Conservation (phyloP, 2,113 vertebrate genomes). For the Hemiprocne comata region DNA sequence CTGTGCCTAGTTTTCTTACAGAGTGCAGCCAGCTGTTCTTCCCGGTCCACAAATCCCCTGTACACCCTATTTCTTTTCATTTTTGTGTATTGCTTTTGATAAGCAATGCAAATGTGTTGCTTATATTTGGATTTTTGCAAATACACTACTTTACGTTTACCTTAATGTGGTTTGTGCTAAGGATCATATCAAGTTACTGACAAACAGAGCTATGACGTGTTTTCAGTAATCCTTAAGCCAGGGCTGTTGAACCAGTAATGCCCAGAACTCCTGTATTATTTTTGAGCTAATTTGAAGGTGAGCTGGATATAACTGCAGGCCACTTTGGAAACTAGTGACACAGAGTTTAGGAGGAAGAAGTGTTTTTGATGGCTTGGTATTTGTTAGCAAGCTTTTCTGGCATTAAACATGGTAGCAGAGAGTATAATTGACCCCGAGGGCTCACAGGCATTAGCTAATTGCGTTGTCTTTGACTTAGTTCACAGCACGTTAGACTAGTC, state of each 20-base stretch:
- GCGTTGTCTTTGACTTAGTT: slow-evolving; percentile 40
- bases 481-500: slow-evolving; percentile 25
- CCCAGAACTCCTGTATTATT: not conserved
- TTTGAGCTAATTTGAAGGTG: not conserved
- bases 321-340: not conserved
- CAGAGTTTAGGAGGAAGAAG: not conserved
- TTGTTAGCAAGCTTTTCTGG: slow-evolving; percentile 35
- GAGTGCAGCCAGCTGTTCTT: slow-evolving; percentile 41
- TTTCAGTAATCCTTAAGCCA: not conserved
- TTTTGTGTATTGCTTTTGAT: not conserved
- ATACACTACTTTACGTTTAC: not conserved
- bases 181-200: not conserved
- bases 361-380: slow-evolving; percentile 20
- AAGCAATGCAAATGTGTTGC: not conserved
- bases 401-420: not conserved
- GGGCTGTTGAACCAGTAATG: not conserved
- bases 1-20: slow-evolving; percentile 63
- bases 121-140: slow-evolving; percentile 21
- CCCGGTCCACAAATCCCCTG: slow-evolving; percentile 3
- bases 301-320: not conserved
- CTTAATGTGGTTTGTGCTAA: not conserved
- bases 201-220: not conserved
- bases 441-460: slow-evolving; percentile 33
- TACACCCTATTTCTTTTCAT: not conserved
- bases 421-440: not conserved